A percentile compares a stretch with the other conserved stretches of the same genome.
Evolutionary conservation across 2,797 vertebrate species (phyloP).

Genomic region (Moxostoma hubbsi): DNA sequence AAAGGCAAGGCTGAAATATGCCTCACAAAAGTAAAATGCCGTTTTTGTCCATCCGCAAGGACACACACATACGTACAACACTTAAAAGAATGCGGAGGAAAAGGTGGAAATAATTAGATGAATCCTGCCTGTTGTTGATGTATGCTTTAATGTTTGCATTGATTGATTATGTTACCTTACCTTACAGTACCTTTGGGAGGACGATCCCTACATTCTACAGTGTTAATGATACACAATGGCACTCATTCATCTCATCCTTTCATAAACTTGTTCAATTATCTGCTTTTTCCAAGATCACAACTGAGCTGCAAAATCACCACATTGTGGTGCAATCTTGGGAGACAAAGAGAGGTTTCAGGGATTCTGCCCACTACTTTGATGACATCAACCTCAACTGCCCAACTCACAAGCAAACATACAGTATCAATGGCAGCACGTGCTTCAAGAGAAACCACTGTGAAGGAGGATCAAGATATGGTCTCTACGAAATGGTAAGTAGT

Average conservation of each 20-base stretch:
- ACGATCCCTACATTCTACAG: not conserved
- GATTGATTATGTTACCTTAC: constrained; percentile 61
- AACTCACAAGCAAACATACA: no score
- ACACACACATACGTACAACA: not conserved
- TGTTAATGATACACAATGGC: not conserved
- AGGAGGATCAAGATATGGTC: no score
- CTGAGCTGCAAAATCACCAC: not conserved
- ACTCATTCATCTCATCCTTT: not conserved
- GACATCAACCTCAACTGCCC: no score
- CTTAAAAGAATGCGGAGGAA: constrained; percentile 18
- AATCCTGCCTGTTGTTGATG: constrained; percentile 71
- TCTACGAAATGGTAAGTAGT: no score
- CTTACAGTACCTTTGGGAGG: constrained; percentile 48
- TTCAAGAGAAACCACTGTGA: no score
- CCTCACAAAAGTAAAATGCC: constrained; percentile 20
- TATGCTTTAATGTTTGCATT: constrained; percentile 61
- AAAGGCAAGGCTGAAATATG: constrained; percentile 21
- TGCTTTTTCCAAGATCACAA: not conserved
- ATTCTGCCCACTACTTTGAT: no score
- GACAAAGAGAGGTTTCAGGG: no score
- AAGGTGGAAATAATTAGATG: constrained; percentile 68
- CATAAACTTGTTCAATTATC: not conserved
- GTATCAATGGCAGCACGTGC: no score
- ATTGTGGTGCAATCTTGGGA: not conserved
- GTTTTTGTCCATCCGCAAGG: constrained; percentile 10